Percentiles rank a stretch among this genome's conserved stretches.
These are phyloP conservation scores for Cheiracanthium punctorium DNA, from an alignment of 2,888 invertebrate genomes.

Conservation along the genomic window DNA sequence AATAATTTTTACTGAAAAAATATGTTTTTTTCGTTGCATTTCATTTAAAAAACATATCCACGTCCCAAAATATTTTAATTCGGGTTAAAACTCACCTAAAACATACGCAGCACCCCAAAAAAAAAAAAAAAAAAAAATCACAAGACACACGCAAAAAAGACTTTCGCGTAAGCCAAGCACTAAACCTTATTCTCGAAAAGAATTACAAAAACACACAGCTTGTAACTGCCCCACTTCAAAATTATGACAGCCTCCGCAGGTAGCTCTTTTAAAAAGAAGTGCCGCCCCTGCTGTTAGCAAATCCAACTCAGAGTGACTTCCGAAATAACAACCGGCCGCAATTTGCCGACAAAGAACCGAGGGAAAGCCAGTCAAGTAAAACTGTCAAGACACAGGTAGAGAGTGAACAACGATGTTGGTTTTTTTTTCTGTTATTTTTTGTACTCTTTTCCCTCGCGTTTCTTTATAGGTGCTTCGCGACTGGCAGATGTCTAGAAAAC, in stretches of 20 bases:
- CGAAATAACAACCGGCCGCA: conserved; percentile 38
- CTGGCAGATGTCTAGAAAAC: conserved; percentile 22
- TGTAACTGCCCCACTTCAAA: conserved; percentile 11
- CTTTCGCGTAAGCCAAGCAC: neutral
- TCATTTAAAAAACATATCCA: too few relatives aligned
- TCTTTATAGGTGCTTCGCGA: conserved; percentile 20
- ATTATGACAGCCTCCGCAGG: conserved; percentile 38
- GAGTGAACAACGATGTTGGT: neutral
- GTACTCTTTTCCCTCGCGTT: neutral
- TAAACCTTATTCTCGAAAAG: neutral
- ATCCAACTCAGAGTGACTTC: conserved; percentile 42
- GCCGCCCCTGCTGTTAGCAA: conserved; percentile 54
- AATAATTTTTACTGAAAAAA: too few relatives aligned
- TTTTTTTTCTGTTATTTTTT: too few relatives aligned
- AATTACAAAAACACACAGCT: neutral
- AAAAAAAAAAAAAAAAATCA: too few relatives aligned
- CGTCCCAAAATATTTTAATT: too few relatives aligned
- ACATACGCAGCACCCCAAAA: too few relatives aligned
- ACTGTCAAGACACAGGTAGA: conserved; percentile 30
- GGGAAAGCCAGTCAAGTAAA: conserved; percentile 31
- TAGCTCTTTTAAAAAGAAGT: neutral
- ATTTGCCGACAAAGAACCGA: conserved; percentile 27
- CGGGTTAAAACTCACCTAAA: too few relatives aligned
- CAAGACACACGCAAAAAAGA: too few relatives aligned
- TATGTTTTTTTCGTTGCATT: too few relatives aligned